Evolutionary conservation across 2,888 invertebrate genomes (phyloP).

Genomic region (Drosophila leonis): DNA sequence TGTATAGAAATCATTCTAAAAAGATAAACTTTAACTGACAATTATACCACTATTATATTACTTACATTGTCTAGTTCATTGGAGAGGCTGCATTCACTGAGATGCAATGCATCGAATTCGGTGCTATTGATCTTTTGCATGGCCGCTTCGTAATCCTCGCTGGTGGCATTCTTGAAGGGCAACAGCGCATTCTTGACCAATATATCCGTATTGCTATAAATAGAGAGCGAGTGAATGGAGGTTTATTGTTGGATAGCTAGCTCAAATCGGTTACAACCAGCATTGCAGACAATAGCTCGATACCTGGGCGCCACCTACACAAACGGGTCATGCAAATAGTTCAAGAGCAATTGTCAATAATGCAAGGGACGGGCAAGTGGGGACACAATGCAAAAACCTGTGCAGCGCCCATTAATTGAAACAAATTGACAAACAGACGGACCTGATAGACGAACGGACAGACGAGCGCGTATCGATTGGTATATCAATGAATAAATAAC

Average conservation of each 20-base stretch:
- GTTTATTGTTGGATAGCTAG: conserved; percentile 18
- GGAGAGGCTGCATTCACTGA: conserved; percentile 90
- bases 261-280: conserved; percentile 43
- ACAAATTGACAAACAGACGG: conserved; percentile 69
- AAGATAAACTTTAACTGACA: no score
- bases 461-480: conserved; percentile 66
- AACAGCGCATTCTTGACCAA: conserved; percentile 83
- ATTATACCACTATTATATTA: neutral
- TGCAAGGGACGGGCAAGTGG: conserved; percentile 20
- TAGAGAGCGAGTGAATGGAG: neutral
- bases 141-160: conserved; percentile 87
- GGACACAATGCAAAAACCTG: conserved; percentile 51
- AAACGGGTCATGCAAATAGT: conserved; percentile 49
- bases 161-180: conserved; percentile 86
- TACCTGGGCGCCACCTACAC: conserved; percentile 26
- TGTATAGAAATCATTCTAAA: no score
- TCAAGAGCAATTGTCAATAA: conserved; percentile 73
- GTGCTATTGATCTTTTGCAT: conserved; percentile 83
- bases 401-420: conserved; percentile 73
- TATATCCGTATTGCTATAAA: conserved; percentile 86
- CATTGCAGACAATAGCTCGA: conserved; percentile 25
- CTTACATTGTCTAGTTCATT: conserved; percentile 91
- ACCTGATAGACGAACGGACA: conserved; percentile 7
- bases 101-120: conserved; percentile 83
- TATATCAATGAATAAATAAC: conserved; percentile 60